phyloP scores from a whole-genome alignment of 2,888 invertebrate genomes.

The Ganaspis brasiliensis region DNA sequence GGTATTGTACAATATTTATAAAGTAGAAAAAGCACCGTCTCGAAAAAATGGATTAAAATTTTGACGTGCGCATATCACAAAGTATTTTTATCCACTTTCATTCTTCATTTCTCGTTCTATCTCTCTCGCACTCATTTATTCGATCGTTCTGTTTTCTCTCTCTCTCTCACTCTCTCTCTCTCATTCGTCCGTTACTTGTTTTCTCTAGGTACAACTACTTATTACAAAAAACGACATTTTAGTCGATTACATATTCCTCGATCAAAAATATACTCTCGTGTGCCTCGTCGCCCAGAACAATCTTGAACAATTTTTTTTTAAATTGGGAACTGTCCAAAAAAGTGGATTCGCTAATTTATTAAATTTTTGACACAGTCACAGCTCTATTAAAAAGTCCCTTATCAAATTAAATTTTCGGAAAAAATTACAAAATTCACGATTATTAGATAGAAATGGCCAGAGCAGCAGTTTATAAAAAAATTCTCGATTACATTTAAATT shows the following conservation, averaged over 20 bases:
- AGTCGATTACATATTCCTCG: constrained; percentile 38
- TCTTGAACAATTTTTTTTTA: too few relatives aligned
- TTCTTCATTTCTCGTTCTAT: constrained; percentile 53
- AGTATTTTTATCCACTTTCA: constrained; percentile 55
- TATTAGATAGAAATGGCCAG: not conserved
- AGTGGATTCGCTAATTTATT: not conserved
- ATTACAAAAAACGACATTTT: constrained; percentile 35
- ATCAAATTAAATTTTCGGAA: too few relatives aligned
- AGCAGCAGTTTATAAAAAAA: not conserved
- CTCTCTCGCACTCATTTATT: constrained; percentile 46
- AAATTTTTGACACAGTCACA: too few relatives aligned
- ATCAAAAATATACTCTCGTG: constrained; percentile 49
- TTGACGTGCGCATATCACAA: constrained; percentile 72
- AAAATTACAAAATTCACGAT: too few relatives aligned
- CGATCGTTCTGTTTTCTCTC: constrained; percentile 46
- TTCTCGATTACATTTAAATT: constrained; percentile 1
- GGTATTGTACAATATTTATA: constrained; percentile 74
- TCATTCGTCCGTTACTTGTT: constrained; percentile 26
- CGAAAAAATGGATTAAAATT: constrained; percentile 69
- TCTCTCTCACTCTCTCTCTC: constrained; percentile 45
- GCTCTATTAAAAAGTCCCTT: too few relatives aligned
- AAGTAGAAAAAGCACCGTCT: constrained; percentile 77
- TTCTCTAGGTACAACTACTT: constrained; percentile 24
- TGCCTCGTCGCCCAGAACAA: constrained; percentile 24
- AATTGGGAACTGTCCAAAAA: too few relatives aligned